Evolutionary conservation across 2,113 vertebrate species (phyloP).

Genomic region (Tyto alba): DNA sequence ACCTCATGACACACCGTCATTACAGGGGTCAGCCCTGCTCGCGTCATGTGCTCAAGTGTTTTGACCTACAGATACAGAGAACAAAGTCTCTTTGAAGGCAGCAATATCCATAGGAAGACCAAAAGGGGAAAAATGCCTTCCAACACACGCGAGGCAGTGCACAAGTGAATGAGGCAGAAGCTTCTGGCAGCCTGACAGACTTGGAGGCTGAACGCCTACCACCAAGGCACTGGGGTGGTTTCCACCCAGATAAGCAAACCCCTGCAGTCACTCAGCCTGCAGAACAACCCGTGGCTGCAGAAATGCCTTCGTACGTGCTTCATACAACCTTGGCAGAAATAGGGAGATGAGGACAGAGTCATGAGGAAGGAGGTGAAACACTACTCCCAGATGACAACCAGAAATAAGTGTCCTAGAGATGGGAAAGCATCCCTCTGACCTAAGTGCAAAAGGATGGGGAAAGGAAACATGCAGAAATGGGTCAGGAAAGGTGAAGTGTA

Average conservation of each 20-base stretch:
- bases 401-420: neutral
- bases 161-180: neutral
- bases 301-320: neutral
- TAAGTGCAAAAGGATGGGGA: neutral
- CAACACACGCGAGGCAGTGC: rapidly evolving
- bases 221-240: rapidly evolving
- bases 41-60: neutral
- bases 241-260: neutral
- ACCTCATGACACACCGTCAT: neutral
- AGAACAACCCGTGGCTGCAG: neutral
- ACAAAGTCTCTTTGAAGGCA: neutral
- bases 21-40: neutral
- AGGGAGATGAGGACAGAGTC: neutral
- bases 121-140: neutral
- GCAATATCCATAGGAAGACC: neutral
- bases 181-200: neutral
- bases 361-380: neutral
- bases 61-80: neutral
- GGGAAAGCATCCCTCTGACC: neutral
- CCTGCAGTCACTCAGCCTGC: neutral
- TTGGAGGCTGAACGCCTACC: neutral
- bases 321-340: neutral
- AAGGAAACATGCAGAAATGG: neutral
- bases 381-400: neutral
- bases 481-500: neutral